phyloP scores from a whole-genome alignment of 2,888 invertebrate genomes.

The Geophilus truncorum region DNA sequence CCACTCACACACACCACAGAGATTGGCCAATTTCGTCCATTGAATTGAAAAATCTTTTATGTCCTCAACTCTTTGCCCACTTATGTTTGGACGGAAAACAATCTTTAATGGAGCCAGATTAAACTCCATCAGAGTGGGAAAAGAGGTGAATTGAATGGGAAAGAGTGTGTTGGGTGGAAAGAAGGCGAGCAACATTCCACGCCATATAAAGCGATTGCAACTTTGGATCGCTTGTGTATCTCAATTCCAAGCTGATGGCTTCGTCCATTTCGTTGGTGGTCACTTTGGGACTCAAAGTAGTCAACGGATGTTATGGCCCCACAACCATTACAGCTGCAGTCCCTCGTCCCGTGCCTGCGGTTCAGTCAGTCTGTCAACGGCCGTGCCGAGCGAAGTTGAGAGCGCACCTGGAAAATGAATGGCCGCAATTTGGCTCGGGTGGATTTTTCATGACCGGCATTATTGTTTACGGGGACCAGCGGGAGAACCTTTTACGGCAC shows the following conservation, averaged over 20 bases:
- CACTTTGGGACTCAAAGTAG: conserved; percentile 18
- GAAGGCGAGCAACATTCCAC: not conserved
- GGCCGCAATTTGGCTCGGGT: conserved; percentile 27
- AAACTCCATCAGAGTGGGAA: conserved; percentile 15
- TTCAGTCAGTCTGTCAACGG: conserved; percentile 27
- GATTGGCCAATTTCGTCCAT: conserved; percentile 27
- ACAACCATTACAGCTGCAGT: conserved; percentile 13
- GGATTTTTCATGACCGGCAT: conserved; percentile 27
- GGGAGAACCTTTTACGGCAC: conserved; percentile 18
- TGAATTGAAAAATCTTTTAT: conserved; percentile 25
- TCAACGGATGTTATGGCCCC: conserved; percentile 2
- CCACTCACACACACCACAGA: not conserved
- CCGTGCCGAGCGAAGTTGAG: not conserved
- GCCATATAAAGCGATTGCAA: conserved; percentile 17
- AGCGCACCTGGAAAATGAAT: conserved; percentile 24
- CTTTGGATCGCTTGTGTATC: conserved; percentile 27
- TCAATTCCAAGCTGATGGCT: conserved; percentile 23
- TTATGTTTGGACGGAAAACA: conserved; percentile 24
- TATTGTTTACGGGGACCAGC: conserved; percentile 27
- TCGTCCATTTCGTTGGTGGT: conserved; percentile 14
- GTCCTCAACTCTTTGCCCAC: conserved; percentile 21
- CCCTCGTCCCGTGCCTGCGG: conserved; percentile 27
- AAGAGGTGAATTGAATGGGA: not conserved
- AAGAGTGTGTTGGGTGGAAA: not conserved
- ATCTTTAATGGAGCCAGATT: conserved; percentile 21